phyloP scores from a whole-genome alignment of 2,888 invertebrate genomes.

The Frankliniella fusca region DNA sequence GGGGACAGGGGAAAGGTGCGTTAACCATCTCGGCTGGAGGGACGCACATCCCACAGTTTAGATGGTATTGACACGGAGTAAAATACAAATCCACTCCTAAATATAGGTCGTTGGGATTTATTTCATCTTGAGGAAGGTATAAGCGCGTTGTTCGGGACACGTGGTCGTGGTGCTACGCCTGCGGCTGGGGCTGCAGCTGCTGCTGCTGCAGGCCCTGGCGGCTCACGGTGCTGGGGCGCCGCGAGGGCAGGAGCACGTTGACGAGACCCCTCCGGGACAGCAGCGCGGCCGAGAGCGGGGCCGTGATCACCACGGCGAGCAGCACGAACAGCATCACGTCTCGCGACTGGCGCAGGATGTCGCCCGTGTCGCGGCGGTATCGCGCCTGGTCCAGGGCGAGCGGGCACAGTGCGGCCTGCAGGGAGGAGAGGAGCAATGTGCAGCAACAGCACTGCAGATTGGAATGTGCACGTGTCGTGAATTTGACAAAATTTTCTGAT shows the following conservation, averaged over 20 bases:
- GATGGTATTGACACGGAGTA: too few species aligned
- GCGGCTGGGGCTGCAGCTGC: neutral
- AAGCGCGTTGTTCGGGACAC: too few species aligned
- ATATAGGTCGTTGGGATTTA: neutral
- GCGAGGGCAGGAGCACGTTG: neutral
- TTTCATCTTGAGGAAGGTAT: neutral
- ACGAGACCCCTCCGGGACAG: neutral
- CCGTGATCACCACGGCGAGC: constrained; percentile 11
- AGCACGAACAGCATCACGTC: constrained; percentile 4
- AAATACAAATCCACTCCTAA: too few species aligned
- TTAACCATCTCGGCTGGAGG: too few species aligned
- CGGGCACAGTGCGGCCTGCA: constrained; percentile 8
- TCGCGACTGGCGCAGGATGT: neutral
- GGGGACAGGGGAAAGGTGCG: too few species aligned
- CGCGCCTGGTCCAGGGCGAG: constrained; percentile 13
- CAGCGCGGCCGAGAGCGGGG: neutral
- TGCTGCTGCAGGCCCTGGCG: neutral
- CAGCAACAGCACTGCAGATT: too few species aligned
- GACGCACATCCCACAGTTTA: too few species aligned
- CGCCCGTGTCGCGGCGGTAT: neutral
- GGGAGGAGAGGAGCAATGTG: neutral
- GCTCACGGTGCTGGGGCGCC: neutral
- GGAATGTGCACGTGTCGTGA: too few species aligned
- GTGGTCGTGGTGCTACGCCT: neutral
- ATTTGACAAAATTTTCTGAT: too few species aligned